Conservation (phyloP, 2,797 vertebrate genomes). For the Chelon auratus region DNA sequence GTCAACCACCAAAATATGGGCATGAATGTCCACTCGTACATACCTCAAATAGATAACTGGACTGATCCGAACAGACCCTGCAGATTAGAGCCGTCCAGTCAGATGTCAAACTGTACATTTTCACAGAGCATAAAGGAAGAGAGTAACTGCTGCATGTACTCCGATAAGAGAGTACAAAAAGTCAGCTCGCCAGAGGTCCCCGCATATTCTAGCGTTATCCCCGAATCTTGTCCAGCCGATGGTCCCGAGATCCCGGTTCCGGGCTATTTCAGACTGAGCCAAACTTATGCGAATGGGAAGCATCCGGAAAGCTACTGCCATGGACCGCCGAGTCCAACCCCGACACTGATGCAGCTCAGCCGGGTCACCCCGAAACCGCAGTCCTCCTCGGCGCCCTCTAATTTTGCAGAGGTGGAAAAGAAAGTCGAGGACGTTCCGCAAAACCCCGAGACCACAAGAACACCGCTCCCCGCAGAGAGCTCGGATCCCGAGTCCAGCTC, state of each 20-base stretch:
- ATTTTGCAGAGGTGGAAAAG: constrained; percentile 91
- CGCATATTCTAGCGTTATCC: constrained; percentile 91
- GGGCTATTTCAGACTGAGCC: constrained; percentile 99
- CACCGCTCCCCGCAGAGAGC: constrained; percentile 88
- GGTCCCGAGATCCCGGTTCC: constrained; percentile 98
- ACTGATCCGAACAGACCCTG: constrained; percentile 95
- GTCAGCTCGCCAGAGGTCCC: constrained; percentile 91
- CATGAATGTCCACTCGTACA: constrained; percentile 98
- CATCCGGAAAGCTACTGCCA: constrained; percentile 92
- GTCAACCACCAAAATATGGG: constrained; percentile 97
- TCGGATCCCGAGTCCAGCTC: constrained; percentile 89
- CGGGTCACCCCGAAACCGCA: constrained; percentile 93
- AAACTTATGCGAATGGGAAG: constrained; percentile 96
- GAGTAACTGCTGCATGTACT: constrained; percentile 99
- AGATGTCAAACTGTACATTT: constrained; percentile 96
- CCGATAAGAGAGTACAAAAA: constrained; percentile 95
- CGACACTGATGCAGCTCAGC: constrained; percentile 93
- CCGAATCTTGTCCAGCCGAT: constrained; percentile 92
- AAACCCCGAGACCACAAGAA: constrained; percentile 87
- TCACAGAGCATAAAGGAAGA: constrained; percentile 99
- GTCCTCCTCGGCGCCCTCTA: constrained; percentile 68
- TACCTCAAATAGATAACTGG: constrained; percentile 99
- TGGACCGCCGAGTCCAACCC: constrained; percentile 92
- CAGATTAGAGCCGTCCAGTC: constrained; percentile 94
- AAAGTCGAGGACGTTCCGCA: constrained; percentile 88